Evolutionary conservation across 2,888 invertebrate species (phyloP).

Genomic region (Scaptomyza reducta): DNA sequence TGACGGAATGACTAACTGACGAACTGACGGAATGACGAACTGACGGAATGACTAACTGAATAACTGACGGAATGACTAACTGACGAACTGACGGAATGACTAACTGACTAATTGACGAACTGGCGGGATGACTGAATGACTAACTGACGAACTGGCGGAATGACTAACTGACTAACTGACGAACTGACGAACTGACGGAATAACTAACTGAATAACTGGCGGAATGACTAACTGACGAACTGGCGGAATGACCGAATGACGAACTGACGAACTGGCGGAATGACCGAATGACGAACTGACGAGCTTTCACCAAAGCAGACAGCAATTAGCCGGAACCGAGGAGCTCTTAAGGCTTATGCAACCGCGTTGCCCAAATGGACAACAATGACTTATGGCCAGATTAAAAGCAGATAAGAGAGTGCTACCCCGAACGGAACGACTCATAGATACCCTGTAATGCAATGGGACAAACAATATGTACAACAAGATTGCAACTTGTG

Average conservation of each 20-base stretch:
- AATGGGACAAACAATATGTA: no score
- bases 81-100: background rate
- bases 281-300: background rate
- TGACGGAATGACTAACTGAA: background rate
- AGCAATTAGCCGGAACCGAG: slow-evolving; percentile 39
- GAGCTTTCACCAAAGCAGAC: slow-evolving; percentile 50
- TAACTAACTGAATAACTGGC: background rate
- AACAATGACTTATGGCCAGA: slow-evolving; percentile 6
- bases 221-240: background rate
- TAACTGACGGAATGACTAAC: no score
- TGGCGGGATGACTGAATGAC: background rate
- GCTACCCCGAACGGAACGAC: background rate
- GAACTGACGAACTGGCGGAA: no score
- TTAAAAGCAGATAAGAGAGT: background rate
- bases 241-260: background rate
- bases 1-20: slow-evolving; percentile 5
- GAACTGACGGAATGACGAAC: slow-evolving; percentile 17
- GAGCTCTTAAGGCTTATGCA: slow-evolving; percentile 44
- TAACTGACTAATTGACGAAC: no score
- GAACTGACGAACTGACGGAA: background rate
- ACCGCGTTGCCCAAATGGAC: slow-evolving; percentile 19
- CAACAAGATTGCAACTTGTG: no score
- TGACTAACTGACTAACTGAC: background rate
- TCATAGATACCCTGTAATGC: background rate
- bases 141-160: background rate